Evolutionary conservation across 2,888 invertebrate genomes (phyloP).

Genomic region (Pyrochroa serraticornis): DNA sequence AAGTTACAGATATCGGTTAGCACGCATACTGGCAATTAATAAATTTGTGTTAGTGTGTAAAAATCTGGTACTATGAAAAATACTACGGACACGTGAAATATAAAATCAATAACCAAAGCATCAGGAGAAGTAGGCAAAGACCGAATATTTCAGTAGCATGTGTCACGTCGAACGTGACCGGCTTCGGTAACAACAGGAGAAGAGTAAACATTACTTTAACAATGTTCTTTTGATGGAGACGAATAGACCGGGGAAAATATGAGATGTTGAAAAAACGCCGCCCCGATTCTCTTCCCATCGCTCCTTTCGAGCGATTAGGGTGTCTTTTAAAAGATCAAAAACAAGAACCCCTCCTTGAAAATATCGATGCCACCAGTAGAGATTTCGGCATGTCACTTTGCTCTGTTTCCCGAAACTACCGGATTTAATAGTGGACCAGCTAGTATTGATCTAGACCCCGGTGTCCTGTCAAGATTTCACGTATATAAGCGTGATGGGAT

Average conservation of each 20-base stretch:
- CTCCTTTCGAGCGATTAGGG: no score
- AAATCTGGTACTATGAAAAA: not conserved
- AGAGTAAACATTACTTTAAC: slow-evolving; percentile 30
- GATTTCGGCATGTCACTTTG: no score
- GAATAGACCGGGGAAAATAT: not conserved
- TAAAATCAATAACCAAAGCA: slow-evolving; percentile 26
- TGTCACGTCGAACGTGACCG: slow-evolving; percentile 24
- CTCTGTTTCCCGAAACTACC: no score
- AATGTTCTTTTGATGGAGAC: slow-evolving; percentile 35
- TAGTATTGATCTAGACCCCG: no score
- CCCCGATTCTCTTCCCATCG: not conserved
- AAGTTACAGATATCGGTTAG: no score
- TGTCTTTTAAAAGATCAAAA: not conserved
- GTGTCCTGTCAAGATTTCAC: no score
- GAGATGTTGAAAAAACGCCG: not conserved
- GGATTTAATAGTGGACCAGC: no score
- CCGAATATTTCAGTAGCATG: slow-evolving; percentile 25
- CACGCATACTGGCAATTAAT: not conserved
- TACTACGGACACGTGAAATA: slow-evolving; percentile 11
- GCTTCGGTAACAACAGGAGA: slow-evolving; percentile 19
- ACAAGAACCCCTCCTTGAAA: not conserved
- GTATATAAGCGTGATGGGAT: no score
- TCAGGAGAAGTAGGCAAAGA: slow-evolving; percentile 22
- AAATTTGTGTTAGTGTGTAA: not conserved
- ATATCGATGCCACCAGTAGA: no score